Base-by-base conservation (phyloP, 2,888 invertebrate genomes). In the Xanthorhoe designata region DNA sequence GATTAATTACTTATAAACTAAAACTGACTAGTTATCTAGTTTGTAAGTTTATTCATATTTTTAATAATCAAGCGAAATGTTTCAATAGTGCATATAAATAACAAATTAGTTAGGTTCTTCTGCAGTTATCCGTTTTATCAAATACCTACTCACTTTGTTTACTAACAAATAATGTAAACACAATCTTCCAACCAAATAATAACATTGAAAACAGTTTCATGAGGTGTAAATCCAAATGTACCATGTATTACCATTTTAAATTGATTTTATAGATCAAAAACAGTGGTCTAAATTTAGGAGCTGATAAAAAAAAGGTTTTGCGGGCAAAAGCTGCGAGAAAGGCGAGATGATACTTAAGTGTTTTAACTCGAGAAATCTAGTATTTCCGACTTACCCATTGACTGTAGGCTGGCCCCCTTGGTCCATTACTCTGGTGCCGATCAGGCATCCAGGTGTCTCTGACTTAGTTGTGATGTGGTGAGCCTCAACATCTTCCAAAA, bases 371-470 rank as follows among this genome's bases (percentile, higher is more conserved):
- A 18, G 18, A 50, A 60, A 62, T 42, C 35, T 18, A 60, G 62
- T 61, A 64, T 38, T 59, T 32, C 52, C 13, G 58, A 85, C 91
- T 83, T 69, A 91, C 91, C 88, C 88, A 66, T 85, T 87, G 18
- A 86, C 71, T 56, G 78, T 79, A 18, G 75, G 74, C 59, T 84
- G 84, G 61, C 73, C 69, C 66, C 79, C 84, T 72, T 85, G 81
- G 60, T 87, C 89, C 84, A 87, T 87, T 10, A 82, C 82, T 73
- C 81, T 85, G 73, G 83, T 83, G 15, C 81, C 82, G 71, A 92
- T 84, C 70, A 93, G 78, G 75, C 92, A 92, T 38, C 93, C 91
- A 42, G 93, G 93, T 35, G 93, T 92, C 76, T 93, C 92, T 15
- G 82, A 83, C 72, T 86, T 91, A 9, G 87, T 88, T 45, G 92